These are phyloP conservation scores for Branchinecta sandiegonensis DNA, from an alignment of 2,888 invertebrate genomes.

Conservation along the genomic window DNA sequence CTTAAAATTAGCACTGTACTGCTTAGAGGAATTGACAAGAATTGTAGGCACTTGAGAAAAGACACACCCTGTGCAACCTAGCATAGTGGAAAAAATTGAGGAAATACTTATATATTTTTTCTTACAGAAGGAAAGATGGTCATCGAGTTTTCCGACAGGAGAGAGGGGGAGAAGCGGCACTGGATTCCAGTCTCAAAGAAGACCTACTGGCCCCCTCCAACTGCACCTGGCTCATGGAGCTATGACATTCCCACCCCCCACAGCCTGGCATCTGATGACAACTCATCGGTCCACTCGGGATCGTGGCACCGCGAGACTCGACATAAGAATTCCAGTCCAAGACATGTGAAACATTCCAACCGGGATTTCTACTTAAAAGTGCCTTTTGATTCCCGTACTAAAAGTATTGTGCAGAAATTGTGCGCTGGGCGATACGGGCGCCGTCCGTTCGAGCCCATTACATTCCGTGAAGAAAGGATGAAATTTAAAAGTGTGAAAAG, in stretches of 20 bases:
- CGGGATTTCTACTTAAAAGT: slow-evolving; percentile 17
- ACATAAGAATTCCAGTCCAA: slow-evolving; percentile 22
- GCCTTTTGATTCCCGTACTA: background rate
- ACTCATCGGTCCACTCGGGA: slow-evolving; percentile 23
- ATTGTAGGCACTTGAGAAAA: too few relatives aligned
- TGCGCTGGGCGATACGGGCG: background rate
- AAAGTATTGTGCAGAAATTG: slow-evolving; percentile 6
- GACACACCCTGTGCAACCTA: too few relatives aligned
- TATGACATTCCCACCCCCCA: slow-evolving; percentile 14
- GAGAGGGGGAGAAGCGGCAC: slow-evolving; percentile 59
- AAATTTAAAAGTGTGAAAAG: background rate
- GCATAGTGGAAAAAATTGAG: background rate
- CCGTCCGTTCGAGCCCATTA: slow-evolving; percentile 7
- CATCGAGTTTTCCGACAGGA: slow-evolving; percentile 55
- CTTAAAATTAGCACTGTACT: too few relatives aligned
- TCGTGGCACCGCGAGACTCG: slow-evolving; percentile 24
- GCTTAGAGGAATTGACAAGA: too few relatives aligned
- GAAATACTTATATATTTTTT: slow-evolving; percentile 18
- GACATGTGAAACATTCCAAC: slow-evolving; percentile 2
- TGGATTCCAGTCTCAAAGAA: slow-evolving; percentile 82
- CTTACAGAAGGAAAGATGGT: slow-evolving; percentile 74
- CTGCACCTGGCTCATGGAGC: slow-evolving; percentile 21
- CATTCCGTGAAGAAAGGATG: background rate
- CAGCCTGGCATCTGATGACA: slow-evolving; percentile 21
- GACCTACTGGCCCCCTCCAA: slow-evolving; percentile 55